Evolutionary conservation across 2,888 invertebrate species (phyloP).

Genomic region (Dynastes hyllus): DNA sequence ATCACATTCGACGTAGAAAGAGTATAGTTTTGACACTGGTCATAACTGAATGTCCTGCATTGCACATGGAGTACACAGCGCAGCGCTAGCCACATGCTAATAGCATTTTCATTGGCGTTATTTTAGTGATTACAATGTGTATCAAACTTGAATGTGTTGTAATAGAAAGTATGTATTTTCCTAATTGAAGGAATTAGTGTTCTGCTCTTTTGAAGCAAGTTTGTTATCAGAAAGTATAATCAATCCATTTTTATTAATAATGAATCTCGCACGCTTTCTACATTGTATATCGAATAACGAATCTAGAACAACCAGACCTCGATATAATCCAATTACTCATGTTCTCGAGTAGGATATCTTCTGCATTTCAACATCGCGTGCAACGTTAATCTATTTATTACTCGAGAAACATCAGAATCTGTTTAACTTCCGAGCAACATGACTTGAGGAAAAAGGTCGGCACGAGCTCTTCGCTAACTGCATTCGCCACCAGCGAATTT

Average conservation of each 20-base stretch:
- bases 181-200: too few species aligned
- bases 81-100: too few species aligned
- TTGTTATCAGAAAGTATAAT: not conserved
- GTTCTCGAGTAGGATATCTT: slow-evolving; percentile 60
- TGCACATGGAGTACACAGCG: too few species aligned
- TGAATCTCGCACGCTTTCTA: not conserved
- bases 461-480: slow-evolving; percentile 10
- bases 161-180: too few species aligned
- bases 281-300: not conserved
- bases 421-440: slow-evolving; percentile 63
- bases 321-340: slow-evolving; percentile 62
- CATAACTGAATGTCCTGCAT: too few species aligned
- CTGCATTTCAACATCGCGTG: slow-evolving; percentile 66
- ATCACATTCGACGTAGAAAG: too few species aligned
- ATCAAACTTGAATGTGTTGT: too few species aligned
- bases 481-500: slow-evolving; percentile 9
- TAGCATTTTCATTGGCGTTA: too few species aligned
- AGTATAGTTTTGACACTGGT: too few species aligned
- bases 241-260: not conserved
- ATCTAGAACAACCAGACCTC: not conserved
- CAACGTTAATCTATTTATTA: slow-evolving; percentile 65
- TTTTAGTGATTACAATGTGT: too few species aligned
- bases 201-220: too few species aligned
- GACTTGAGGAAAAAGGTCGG: slow-evolving; percentile 51
- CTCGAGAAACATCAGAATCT: slow-evolving; percentile 64